Base-by-base conservation (phyloP, 2,113 vertebrate genomes). In the Eulemur macaco region DNA sequence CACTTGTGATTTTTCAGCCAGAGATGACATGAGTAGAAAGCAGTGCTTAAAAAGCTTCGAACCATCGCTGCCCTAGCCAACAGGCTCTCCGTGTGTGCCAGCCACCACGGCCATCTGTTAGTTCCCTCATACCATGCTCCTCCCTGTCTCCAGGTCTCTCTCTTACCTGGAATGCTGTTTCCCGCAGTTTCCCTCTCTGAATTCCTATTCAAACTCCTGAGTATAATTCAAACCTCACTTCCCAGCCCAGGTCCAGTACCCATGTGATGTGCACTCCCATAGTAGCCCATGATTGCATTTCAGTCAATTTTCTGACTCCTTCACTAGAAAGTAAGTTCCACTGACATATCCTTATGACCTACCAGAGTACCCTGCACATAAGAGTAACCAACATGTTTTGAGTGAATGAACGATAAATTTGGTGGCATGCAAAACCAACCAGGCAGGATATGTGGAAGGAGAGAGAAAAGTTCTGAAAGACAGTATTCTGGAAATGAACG, bases 211-310 rank as follows among this genome's bases (percentile, higher is more conserved):
- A 52, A 31, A 52, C 25, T 78, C 68, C n/a, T 63, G 31, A 54
- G 20, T 9, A 17, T 52, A 89, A 60, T 66, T 68, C 39, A 81
- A 86, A 78, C 27, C 89, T 87, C 42, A 5, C 54, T 54, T 45
- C 39, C 60, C 11, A 91, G 39, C 21, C 39, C 31, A 82, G 3
- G 21, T 64, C 60, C 78, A 25, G 12, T 8, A 71, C 20, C 17
- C 6, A 42, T 20, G 15, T 17, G 25, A 83, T 0, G 73, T 0
- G 9, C 14, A 52, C 27, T 56, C 34, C 50, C 14, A 39, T 0
- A 81, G 13, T 23, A 45, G 73, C 52, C 58, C 5, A 20, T 18
- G 39, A n/a, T 1, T 17, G 13, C 50, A 47, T 66, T 42, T 69
- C 52, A 42, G 12, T 27, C 68, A 34, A 18, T 27, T 31, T 87